phyloP scores from a whole-genome alignment of 2,797 vertebrate species.

The Periophthalmus magnuspinnatus region DNA sequence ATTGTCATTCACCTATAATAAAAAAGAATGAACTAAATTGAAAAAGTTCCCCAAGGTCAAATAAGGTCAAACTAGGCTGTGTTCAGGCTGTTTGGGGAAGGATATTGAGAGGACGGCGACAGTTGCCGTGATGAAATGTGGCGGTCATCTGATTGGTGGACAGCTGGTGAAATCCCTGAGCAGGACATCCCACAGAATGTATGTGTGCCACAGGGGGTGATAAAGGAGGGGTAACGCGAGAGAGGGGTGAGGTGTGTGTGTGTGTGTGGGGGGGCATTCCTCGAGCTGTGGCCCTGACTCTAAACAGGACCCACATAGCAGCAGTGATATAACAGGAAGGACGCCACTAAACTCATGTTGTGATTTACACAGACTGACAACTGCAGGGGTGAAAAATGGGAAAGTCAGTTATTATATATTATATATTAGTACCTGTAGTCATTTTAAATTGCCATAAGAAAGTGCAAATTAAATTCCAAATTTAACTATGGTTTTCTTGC shows the following conservation, averaged over 20 bases:
- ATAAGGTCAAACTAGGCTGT: too few relatives aligned
- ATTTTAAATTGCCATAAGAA: too few relatives aligned
- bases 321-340: slow-evolving; percentile 27
- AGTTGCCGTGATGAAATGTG: slow-evolving; percentile 65
- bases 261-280: slow-evolving; percentile 34
- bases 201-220: slow-evolving; percentile 20
- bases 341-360: neutral
- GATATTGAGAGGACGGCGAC: slow-evolving; percentile 39
- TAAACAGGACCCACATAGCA: slow-evolving; percentile 33
- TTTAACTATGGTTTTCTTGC: too few relatives aligned
- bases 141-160: slow-evolving; percentile 53
- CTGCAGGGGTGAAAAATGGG: neutral
- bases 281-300: slow-evolving; percentile 31
- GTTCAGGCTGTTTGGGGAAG: slow-evolving; percentile 38
- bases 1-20: neutral
- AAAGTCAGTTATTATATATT: neutral
- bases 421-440: too few relatives aligned
- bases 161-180: slow-evolving; percentile 58
- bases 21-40: neutral
- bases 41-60: neutral
- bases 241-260: slow-evolving; percentile 5
- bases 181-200: slow-evolving; percentile 24
- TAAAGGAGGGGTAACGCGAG: neutral
- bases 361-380: neutral
- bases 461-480: too few relatives aligned